Evolutionary conservation across 2,113 vertebrate genomes (phyloP).

Genomic region (Grallaria varia): DNA sequence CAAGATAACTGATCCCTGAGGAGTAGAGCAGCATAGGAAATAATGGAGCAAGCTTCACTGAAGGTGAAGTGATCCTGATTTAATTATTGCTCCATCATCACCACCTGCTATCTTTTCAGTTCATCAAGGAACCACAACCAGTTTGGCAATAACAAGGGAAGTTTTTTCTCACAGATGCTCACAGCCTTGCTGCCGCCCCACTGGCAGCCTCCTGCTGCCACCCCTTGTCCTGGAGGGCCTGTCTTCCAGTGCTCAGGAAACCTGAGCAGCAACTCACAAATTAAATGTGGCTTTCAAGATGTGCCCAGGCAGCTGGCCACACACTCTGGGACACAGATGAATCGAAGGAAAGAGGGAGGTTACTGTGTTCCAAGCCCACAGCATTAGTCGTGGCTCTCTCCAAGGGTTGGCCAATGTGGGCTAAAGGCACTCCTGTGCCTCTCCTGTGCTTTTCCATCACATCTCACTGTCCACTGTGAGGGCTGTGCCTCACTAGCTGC

Average conservation of each 20-base stretch:
- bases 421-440: not conserved
- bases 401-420: not conserved
- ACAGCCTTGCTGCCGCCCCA: not conserved
- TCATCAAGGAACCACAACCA: not conserved
- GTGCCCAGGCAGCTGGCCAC: not conserved
- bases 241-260: not conserved
- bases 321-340: not conserved
- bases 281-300: not conserved
- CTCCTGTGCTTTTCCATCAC: not conserved
- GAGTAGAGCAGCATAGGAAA: not conserved
- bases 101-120: not conserved
- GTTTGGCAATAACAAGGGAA: not conserved
- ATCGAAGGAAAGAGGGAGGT: not conserved
- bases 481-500: not conserved
- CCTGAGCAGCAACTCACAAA: not conserved
- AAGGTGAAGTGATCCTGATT: not conserved
- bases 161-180: not conserved
- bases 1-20: not conserved
- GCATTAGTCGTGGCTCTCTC: not conserved
- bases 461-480: accelerated
- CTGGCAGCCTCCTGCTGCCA: not conserved
- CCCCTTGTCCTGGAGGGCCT: not conserved
- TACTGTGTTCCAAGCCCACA: not conserved
- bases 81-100: not conserved
- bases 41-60: accelerated